Evolutionary conservation across 2,113 vertebrate genomes (phyloP), one percentile per base, ranked within the genome.

Genomic region (Laterallus jamaicensis): DNA sequence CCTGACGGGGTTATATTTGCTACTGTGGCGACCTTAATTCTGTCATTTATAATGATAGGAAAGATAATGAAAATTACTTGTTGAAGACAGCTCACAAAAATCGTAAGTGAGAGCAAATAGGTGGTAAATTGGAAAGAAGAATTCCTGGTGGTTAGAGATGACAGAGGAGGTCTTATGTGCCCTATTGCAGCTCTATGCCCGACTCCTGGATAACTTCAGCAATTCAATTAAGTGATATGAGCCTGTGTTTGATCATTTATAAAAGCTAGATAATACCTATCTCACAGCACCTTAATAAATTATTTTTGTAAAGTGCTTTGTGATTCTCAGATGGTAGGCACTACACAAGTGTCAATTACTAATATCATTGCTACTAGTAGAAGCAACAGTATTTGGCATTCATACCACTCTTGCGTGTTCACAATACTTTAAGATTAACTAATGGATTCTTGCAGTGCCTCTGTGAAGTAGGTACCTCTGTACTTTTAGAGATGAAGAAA

Each of bases 71-170:
- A 94, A 90, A 44, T 31, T 79, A 56, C 74, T 69, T 74, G 55
- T 80, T 83, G 88, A 83, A 93, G 88, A 69, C 59, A 94, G 81
- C 82, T 95, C 49, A 71, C 62, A 91, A 93, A 95, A 93, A 85
- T 73, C 59, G 49, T 82, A 90, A 91, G 78, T 74, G 79, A 90
- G 59, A 94, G 56, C 71, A 95, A 91, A 92, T 78, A 94, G 39
- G 22, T 96, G 84, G 71, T 79, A 90, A 52, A 55, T 25, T 55
- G 50, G 28, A 58, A 92, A 82, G 89, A 88, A 92, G 66, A 82
- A 94, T 86, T 93, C 59, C 68, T 92, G 68, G 42, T 83, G 39
- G 86, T 70, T 86, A 69, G 86, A 90, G 68, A 81, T 86, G 94
- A 95, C 76, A 78, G 68, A 91, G 63, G 54, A 86, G 71, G 56